phyloP scores from a whole-genome alignment of 2,888 invertebrate species.

The Cosmopolites sordidus region DNA sequence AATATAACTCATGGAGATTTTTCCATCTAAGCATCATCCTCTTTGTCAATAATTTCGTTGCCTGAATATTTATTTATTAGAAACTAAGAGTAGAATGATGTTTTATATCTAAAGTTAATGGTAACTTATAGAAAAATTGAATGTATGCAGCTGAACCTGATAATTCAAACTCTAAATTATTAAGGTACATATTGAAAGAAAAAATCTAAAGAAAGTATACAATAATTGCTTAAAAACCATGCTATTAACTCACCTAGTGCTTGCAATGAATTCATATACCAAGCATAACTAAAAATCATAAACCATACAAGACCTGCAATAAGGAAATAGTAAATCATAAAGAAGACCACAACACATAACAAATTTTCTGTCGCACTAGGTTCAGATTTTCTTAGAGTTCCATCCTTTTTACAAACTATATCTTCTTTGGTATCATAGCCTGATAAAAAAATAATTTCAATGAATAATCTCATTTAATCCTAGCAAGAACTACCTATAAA shows the following conservation, averaged over 20 bases:
- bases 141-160: too few species aligned
- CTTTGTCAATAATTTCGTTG: too few species aligned
- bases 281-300: constrained; percentile 88
- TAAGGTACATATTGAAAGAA: constrained; percentile 5
- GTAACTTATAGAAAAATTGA: too few species aligned
- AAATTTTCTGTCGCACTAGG: constrained; percentile 88
- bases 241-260: constrained; percentile 65
- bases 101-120: too few species aligned
- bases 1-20: too few species aligned
- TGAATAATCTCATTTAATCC: not conserved
- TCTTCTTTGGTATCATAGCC: constrained; percentile 67
- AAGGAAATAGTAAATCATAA: constrained; percentile 85
- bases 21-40: too few species aligned
- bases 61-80: too few species aligned
- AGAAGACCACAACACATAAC: constrained; percentile 86
- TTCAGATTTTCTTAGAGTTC: constrained; percentile 80
- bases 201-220: not conserved
- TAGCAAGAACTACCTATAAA: constrained; percentile 50
- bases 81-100: too few species aligned
- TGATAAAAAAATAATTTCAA: constrained; percentile 4
- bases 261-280: constrained; percentile 76
- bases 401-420: constrained; percentile 89
- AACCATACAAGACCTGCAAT: constrained; percentile 95
- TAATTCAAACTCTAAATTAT: too few species aligned
- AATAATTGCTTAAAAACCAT: not conserved